Evolutionary conservation across 2,113 vertebrate species (phyloP), one percentile per base, ranked within the genome.

Genomic region (rabbit (Oryctolagus cuniculus)): DNA sequence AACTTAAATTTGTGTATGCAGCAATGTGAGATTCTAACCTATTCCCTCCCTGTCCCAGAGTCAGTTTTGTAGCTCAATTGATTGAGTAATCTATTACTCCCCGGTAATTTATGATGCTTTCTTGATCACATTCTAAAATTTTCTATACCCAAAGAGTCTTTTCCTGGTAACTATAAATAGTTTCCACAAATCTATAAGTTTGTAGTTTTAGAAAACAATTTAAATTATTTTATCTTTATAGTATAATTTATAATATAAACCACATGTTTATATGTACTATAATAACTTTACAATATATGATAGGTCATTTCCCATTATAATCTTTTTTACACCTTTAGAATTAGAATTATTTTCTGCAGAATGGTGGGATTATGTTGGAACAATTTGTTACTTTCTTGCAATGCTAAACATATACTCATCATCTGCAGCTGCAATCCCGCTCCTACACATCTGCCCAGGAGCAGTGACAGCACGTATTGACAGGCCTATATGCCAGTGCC

Each of bases 181-280:
- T 16, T 49, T 73, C 53, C 55, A 86, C 16, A 89, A 77, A 38
- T 9, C 15, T 53, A 6, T 75, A 63, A 49, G 80, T 64, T 91
- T 58, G 12, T 36, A 72, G 5, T 72, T n/a, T 31, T 36, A 87
- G 22, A 27, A 89, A 51, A 82, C 9, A 66, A 38, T 72, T 84
- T 64, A 64, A 31, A 51, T 63, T 58, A 34, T 49, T 72, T 83
- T 79, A 73, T 12, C 64, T 95, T 91, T 19, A 67, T 16, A 80
- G 58, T 66, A 17, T 55, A 31, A 53, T 92, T 79, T 74, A 69
- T 38, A 36, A 75, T 49, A 77, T 10, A 44, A 77, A 51, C 31
- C 63, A 51, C 10, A 49, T 84, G 82, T n/a, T 79, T 80, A 58
- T 64, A 64, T 31, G 53, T 15, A 80, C 29, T 24, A 64, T 13